Conservation (phyloP, 23 tunicate species). For the Clavelina lepadiformis region DNA sequence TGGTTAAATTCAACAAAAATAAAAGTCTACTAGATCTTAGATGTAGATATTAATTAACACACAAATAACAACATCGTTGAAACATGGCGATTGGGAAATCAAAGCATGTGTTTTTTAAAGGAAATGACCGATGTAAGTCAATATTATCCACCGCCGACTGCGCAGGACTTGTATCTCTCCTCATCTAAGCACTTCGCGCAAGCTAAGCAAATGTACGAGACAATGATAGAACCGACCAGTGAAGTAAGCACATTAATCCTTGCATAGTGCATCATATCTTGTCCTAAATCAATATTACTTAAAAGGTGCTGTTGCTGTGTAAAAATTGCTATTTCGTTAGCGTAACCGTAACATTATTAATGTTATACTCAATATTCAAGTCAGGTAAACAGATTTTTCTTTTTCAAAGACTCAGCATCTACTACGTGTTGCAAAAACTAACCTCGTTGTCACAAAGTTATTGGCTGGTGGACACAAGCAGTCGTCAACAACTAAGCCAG, state of each 20-base stretch:
- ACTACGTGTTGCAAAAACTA: constrained; percentile 73
- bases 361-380: too few relatives aligned
- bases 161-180: constrained; percentile 61
- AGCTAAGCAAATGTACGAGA: constrained; percentile 58
- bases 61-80: too few relatives aligned
- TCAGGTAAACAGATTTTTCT: too few relatives aligned
- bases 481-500: constrained; percentile 30
- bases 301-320: too few relatives aligned
- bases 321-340: too few relatives aligned
- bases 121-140: constrained; percentile 75
- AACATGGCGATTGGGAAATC: too few relatives aligned
- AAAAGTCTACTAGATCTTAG: not conserved
- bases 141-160: constrained; percentile 71
- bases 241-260: too few relatives aligned
- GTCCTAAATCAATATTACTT: too few relatives aligned
- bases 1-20: not conserved
- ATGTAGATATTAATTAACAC: too few relatives aligned
- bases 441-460: constrained; percentile 75
- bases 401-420: constrained; percentile 41
- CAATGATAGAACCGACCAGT: constrained; percentile 23
- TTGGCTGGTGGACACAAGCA: constrained; percentile 78
- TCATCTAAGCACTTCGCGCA: constrained; percentile 81
- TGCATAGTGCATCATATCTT: too few relatives aligned
- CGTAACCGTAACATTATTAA: too few relatives aligned
- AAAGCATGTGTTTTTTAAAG: constrained; percentile 11